Evolutionary conservation across 2,888 invertebrate species (phyloP), one percentile per base, ranked within the genome.

Genomic region (Andrena chrysosceles): DNA sequence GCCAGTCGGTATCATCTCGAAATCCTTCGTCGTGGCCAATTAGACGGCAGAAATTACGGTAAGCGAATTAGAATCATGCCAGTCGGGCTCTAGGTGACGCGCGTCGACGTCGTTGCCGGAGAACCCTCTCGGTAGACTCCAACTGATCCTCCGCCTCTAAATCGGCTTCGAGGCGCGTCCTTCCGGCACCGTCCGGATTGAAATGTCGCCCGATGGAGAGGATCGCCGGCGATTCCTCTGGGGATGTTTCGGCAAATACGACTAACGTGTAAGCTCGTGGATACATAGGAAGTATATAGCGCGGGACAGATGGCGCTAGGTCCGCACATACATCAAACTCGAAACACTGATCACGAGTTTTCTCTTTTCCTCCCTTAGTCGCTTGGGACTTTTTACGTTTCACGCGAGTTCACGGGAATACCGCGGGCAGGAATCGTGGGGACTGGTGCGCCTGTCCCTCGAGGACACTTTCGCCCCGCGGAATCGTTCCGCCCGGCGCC

Each of bases 291-390:
- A 26, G 33, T 49, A 62, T 69, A 52, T 72, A 78, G 49, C 68
- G 77, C 62, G 81, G 73, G 63, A 49, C 29, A 80, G 70, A 8
- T 82, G 82, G 82, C 82, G 81, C 80, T 29, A 42, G 54, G 16
- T 16, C 35, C 49, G 71, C 26, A 16, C 42, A 48, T 56, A 26
- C 66, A 54, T 70, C 70, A 26, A 66, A 78, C 35, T 64, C 69
- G 16, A 60, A 69, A 68, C n/a, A 13, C 56, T 26, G 54, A 23
- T 62, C 59, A 42, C 59, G 74, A 74, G 73, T 59, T 56, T 23
- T 7, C 23, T 33, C 26, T 74, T 52, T 48, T 13, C 10, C n/a
- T 52, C 10, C 60, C 13, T 42, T 33, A 26, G n/a, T n/a, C 20
- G 31, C 23, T 10, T 20, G 23, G 20, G 5, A 35, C 16, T n/a